Conservation (phyloP, 2,888 invertebrate species). For the Venusia cambrica region DNA sequence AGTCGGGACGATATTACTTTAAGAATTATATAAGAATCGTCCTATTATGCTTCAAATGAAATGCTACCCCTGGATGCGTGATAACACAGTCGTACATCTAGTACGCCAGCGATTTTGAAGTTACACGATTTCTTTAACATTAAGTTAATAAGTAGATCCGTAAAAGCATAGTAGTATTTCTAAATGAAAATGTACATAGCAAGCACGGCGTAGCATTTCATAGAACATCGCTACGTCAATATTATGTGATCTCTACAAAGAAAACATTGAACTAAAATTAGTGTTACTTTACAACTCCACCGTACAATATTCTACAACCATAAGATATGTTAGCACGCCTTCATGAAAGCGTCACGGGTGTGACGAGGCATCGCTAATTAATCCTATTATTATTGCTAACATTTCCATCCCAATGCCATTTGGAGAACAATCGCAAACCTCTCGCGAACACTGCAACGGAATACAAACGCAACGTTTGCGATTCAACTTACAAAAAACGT, state of each 20-base stretch:
- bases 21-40: constrained; percentile 81
- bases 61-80: constrained; percentile 45
- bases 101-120: constrained; percentile 23
- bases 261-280: constrained; percentile 76
- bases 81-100: constrained; percentile 27
- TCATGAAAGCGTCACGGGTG: constrained; percentile 26
- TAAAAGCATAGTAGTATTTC: too few species aligned
- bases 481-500: constrained; percentile 39
- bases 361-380: constrained; percentile 55
- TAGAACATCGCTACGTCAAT: constrained; percentile 58
- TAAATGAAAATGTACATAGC: constrained; percentile 12
- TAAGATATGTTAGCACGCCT: constrained; percentile 74
- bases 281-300: constrained; percentile 58
- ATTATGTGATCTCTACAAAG: constrained; percentile 73
- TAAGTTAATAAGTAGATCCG: too few species aligned
- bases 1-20: constrained; percentile 78
- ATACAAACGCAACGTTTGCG: constrained; percentile 17
- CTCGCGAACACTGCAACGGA: constrained; percentile 27
- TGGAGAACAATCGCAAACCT: constrained; percentile 36
- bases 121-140: constrained; percentile 12
- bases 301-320: constrained; percentile 56
- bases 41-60: constrained; percentile 59
- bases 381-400: constrained; percentile 69
- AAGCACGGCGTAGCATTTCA: constrained; percentile 60
- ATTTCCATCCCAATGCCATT: constrained; percentile 51